phyloP scores from a whole-genome alignment of 1,140 invertebrate genomes.

The Paraescarpia echinospica region DNA sequence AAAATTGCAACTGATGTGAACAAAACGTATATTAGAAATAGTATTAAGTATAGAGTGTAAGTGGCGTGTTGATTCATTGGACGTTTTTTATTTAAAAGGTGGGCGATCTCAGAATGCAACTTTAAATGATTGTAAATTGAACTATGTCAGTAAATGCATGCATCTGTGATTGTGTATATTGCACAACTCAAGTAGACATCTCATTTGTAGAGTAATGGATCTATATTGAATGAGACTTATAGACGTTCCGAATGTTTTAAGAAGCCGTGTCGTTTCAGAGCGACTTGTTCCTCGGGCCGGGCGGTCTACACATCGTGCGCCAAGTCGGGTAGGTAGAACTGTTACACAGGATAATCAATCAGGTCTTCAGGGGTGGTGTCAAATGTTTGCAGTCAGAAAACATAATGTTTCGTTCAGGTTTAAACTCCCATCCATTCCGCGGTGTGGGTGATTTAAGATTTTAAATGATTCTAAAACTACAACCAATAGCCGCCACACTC shows the following conservation, averaged over 20 bases:
- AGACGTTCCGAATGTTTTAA: not conserved
- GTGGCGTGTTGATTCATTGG: too few species aligned
- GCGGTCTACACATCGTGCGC: not conserved
- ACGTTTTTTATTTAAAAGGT: too few species aligned
- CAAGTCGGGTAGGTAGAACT: not conserved
- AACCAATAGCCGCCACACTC: too few species aligned
- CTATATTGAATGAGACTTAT: not conserved
- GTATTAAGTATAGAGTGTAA: too few species aligned
- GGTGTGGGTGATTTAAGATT: too few species aligned
- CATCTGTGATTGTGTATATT: not conserved
- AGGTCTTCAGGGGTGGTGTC: not conserved
- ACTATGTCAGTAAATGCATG: not conserved
- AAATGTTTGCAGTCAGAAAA: slow-evolving; percentile 12
- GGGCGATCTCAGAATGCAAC: too few species aligned
- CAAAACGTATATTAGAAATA: too few species aligned
- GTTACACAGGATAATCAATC: not conserved
- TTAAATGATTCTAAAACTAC: too few species aligned
- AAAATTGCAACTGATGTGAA: too few species aligned
- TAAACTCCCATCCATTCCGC: too few species aligned
- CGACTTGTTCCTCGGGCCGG: not conserved
- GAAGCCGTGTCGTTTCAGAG: not conserved
- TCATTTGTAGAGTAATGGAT: not conserved
- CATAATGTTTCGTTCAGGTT: too few species aligned
- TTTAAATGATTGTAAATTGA: not conserved
- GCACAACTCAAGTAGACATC: not conserved